Conservation (phyloP, 1,140 invertebrate species). For the Drosophila virilis region DNA sequence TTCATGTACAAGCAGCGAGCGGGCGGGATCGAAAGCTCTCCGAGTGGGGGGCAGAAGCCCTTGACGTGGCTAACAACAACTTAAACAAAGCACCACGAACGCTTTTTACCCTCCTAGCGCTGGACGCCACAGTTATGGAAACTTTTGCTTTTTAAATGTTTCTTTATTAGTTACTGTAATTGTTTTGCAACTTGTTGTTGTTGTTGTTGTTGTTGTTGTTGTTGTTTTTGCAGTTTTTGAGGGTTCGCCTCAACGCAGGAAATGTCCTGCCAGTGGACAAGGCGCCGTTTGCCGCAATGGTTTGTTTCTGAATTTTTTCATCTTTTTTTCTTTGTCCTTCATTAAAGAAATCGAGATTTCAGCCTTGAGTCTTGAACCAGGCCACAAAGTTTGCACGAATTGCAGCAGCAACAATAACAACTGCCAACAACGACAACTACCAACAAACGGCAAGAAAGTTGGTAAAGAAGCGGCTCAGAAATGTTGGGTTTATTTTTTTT, state of each 20-base stretch:
- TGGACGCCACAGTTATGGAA: constrained; percentile 41
- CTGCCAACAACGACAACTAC: constrained; percentile 39
- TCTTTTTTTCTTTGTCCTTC: constrained; percentile 42
- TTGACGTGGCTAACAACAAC: constrained; percentile 7
- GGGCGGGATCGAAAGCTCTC: constrained; percentile 31
- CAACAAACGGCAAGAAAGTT: constrained; percentile 27
- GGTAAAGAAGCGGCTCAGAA: constrained; percentile 47
- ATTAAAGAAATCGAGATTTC: constrained; percentile 73
- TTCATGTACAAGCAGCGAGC: constrained; percentile 67
- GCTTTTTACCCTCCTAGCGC: constrained; percentile 6
- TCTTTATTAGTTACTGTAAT: constrained; percentile 82
- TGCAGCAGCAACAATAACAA: constrained; percentile 65
- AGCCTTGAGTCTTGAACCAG: constrained; percentile 53
- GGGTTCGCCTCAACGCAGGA: constrained; percentile 14
- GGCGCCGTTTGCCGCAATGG: constrained; percentile 27
- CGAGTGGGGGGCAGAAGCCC: constrained; percentile 1
- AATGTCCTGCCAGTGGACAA: constrained; percentile 44
- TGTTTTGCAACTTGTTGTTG: constrained; percentile 67
- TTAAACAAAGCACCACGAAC: background rate
- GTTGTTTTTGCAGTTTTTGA: constrained; percentile 26
- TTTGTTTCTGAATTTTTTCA: background rate
- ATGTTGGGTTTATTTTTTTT: constrained; percentile 32
- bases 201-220: constrained; percentile 29
- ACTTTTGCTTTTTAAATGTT: constrained; percentile 83
- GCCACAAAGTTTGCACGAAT: constrained; percentile 64